These are phyloP conservation scores for Papilio helenus DNA, from an alignment of 1,140 invertebrate genomes.

Conservation along the genomic window DNA sequence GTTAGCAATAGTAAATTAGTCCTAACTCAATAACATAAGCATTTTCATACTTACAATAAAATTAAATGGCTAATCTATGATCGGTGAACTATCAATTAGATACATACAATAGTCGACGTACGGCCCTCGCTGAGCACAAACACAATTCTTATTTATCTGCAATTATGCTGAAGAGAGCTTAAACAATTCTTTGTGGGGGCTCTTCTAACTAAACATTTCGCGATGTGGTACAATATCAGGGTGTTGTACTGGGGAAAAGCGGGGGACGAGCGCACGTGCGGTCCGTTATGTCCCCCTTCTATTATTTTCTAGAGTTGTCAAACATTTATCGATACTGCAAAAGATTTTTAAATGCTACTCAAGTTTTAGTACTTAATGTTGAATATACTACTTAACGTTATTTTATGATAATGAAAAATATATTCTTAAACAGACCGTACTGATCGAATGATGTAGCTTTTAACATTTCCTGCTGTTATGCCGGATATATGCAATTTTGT, in stretches of 20 bases:
- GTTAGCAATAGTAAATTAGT: background rate
- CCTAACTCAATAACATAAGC: background rate
- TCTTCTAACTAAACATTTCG: slow-evolving; percentile 62
- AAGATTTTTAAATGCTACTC: background rate
- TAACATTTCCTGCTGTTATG: no score
- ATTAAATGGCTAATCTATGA: slow-evolving; percentile 40
- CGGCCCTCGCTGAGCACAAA: slow-evolving; percentile 54
- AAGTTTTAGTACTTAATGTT: background rate
- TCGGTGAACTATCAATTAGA: slow-evolving; percentile 50
- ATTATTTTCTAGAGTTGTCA: slow-evolving; percentile 4
- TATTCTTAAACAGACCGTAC: background rate
- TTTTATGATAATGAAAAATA: no score
- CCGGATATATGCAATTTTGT: no score
- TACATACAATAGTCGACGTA: slow-evolving; percentile 49
- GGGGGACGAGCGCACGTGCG: slow-evolving; percentile 67
- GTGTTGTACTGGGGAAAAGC: slow-evolving; percentile 57
- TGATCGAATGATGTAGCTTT: background rate
- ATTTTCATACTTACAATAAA: background rate
- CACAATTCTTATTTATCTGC: slow-evolving; percentile 73
- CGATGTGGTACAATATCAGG: slow-evolving; percentile 62
- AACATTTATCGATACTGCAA: slow-evolving; percentile 40
- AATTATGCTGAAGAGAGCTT: slow-evolving; percentile 67
- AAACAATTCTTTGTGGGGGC: slow-evolving; percentile 54
- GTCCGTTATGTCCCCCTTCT: slow-evolving; percentile 62
- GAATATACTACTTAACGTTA: no score